Percentiles rank a stretch among this genome's conserved stretches.
Evolutionary conservation across 2,888 invertebrate species (phyloP).

Genomic region (Agriopis leucophaearia): DNA sequence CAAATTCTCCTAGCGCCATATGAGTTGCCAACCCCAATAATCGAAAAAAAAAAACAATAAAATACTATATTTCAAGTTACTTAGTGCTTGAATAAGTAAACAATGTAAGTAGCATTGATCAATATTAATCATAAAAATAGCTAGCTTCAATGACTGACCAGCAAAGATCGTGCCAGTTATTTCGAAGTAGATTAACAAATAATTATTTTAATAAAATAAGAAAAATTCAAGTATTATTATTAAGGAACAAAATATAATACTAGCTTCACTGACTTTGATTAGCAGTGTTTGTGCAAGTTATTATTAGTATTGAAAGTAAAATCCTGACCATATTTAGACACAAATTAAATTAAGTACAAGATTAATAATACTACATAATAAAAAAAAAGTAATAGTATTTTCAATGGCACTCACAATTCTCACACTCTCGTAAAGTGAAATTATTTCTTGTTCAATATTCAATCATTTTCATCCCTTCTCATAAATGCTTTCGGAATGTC

Average conservation of each 20-base stretch:
- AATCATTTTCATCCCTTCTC: conserved; percentile 11
- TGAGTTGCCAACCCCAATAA: no score
- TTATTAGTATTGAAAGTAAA: conserved; percentile 3
- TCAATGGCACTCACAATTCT: conserved; percentile 55
- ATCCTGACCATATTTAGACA: conserved; percentile 45
- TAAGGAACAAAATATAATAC: conserved; percentile 6
- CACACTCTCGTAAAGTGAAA: background rate
- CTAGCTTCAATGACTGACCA: background rate
- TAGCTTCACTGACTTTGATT: conserved; percentile 8
- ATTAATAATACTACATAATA: conserved; percentile 63
- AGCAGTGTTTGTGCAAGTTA: conserved; percentile 10
- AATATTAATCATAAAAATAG: background rate
- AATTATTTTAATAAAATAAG: background rate
- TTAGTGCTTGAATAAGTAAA: background rate
- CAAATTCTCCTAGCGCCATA: no score
- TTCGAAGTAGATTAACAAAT: background rate
- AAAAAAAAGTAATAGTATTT: conserved; percentile 33
- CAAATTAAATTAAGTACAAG: conserved; percentile 62
- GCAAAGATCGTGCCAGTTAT: background rate
- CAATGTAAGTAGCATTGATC: background rate
- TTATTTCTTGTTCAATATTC: background rate
- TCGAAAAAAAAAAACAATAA: no score
- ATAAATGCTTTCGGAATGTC: conserved; percentile 71
- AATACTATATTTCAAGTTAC: no score
- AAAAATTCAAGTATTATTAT: background rate